Percentiles rank a stretch among this genome's conserved stretches.
Evolutionary conservation across 1,140 invertebrate species (phyloP).

Genomic region (Zeugodacus cucurbitae): DNA sequence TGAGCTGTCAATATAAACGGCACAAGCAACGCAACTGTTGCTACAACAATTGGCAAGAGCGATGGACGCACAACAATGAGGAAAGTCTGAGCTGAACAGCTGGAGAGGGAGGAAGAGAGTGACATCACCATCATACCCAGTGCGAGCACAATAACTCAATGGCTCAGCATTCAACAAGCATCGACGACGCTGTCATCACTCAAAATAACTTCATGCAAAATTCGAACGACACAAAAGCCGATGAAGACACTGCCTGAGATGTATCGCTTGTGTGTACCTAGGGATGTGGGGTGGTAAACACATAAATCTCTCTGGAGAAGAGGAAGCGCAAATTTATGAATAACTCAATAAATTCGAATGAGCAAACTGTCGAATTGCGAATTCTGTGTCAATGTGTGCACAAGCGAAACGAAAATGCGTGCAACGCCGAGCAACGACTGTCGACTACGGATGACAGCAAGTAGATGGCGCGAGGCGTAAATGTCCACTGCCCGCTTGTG

Average conservation of each 20-base stretch:
- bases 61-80: neutral
- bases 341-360: neutral
- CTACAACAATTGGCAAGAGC: neutral
- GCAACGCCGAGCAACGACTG: no score
- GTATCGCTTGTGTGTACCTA: neutral
- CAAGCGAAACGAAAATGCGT: neutral
- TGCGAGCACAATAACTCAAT: neutral
- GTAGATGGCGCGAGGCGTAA: neutral
- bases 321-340: neutral
- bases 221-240: neutral
- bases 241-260: neutral
- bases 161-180: neutral
- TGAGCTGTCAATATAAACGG: neutral
- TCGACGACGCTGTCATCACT: neutral
- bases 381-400: neutral
- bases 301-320: neutral
- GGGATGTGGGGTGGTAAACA: neutral
- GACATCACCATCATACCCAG: neutral
- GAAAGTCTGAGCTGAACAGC: neutral
- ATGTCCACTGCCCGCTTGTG: neutral
- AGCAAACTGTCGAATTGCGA: neutral
- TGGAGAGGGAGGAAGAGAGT: neutral
- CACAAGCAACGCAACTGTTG: neutral
- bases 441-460: no score
- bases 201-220: neutral